Conservation (phyloP, 2,888 invertebrate genomes). For the Aspidapion aeneum region DNA sequence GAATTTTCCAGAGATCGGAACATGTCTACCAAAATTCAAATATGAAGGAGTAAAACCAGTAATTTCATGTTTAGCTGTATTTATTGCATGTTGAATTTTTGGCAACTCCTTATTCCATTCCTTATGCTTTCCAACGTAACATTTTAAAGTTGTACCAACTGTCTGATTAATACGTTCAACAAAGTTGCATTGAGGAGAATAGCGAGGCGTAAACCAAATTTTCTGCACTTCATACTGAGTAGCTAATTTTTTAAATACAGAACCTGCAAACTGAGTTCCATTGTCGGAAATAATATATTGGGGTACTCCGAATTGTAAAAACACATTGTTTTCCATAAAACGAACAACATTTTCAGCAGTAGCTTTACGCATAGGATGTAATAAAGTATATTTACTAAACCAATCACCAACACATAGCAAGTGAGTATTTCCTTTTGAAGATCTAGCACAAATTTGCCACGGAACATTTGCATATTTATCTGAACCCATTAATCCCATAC, state of each 20-base stretch:
- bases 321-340: constrained; percentile 18
- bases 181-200: constrained; percentile 37
- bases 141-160: neutral
- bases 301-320: constrained; percentile 13
- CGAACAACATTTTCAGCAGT: constrained; percentile 8
- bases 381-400: constrained; percentile 18
- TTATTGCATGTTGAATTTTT: no score
- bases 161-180: constrained; percentile 11
- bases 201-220: constrained; percentile 19
- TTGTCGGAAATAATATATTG: constrained; percentile 18
- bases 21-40: no score
- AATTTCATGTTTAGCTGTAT: no score
- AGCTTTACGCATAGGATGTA: constrained; percentile 16
- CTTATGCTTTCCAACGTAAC: constrained; percentile 18
- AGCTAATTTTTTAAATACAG: constrained; percentile 12
- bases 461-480: constrained; percentile 6
- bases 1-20: no score
- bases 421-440: constrained; percentile 9
- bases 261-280: constrained; percentile 7
- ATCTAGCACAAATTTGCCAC: neutral
- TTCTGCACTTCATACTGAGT: constrained; percentile 9
- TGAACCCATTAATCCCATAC: constrained; percentile 4
- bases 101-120: no score
- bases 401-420: constrained; percentile 18
- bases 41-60: no score